Percentiles rank a stretch among this genome's conserved stretches.
phyloP scores from a whole-genome alignment of 2,113 vertebrate genomes.

The Takifugu bimaculatus region DNA sequence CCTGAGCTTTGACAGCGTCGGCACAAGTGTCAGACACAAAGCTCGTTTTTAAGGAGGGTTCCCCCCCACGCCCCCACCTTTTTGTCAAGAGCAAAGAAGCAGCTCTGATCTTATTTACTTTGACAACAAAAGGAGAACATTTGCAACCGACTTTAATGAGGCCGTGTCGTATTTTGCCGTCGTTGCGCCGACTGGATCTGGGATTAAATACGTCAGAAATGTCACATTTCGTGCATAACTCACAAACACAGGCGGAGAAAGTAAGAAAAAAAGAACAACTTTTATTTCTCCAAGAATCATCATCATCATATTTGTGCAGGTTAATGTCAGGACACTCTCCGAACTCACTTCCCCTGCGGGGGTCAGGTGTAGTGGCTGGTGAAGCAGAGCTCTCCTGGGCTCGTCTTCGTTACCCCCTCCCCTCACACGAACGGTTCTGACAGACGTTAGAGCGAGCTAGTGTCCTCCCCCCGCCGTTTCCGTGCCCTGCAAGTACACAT shows the following conservation, averaged over 20 bases:
- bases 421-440: slow-evolving; percentile 55
- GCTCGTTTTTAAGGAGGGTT: neutral
- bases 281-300: slow-evolving; percentile 32
- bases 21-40: slow-evolving; percentile 40
- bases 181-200: neutral
- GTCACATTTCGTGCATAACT: neutral
- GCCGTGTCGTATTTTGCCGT: neutral
- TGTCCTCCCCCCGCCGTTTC: slow-evolving; percentile 47
- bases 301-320: slow-evolving; percentile 21
- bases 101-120: neutral
- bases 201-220: neutral
- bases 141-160: neutral
- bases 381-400: slow-evolving; percentile 50
- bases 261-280: slow-evolving; percentile 7
- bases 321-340: slow-evolving; percentile 35
- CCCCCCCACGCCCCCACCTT: neutral
- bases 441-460: slow-evolving; percentile 52
- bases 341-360: slow-evolving; percentile 35
- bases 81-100: neutral
- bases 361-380: slow-evolving; percentile 42
- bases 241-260: slow-evolving; percentile 7
- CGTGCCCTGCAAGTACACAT: slow-evolving; percentile 52
- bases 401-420: slow-evolving; percentile 54
- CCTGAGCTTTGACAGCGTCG: slow-evolving; percentile 13
- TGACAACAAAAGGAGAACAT: slow-evolving; percentile 21